These are phyloP conservation scores for Raja brachyura DNA, from an alignment of 2,113 vertebrate genomes.

Conservation along the genomic window DNA sequence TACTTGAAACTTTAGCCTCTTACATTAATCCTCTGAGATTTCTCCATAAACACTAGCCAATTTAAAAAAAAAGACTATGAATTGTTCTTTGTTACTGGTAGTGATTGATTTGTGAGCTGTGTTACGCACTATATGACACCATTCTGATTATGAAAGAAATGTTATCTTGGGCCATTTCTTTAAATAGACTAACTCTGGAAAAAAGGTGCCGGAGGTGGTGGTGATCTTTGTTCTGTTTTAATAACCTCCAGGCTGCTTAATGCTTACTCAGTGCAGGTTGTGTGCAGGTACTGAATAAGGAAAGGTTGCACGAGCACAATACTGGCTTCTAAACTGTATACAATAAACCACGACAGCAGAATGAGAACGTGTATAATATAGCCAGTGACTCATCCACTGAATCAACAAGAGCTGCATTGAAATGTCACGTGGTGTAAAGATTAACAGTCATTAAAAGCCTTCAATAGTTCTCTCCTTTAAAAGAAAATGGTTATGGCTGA, in stretches of 20 bases:
- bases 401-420: background rate
- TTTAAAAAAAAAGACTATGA: background rate
- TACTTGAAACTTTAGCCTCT: background rate
- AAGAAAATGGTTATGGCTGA: background rate
- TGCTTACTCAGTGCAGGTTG: background rate
- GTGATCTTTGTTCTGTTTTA: background rate
- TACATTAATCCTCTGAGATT: background rate
- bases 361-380: background rate
- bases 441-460: background rate
- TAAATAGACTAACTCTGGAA: conserved; percentile 20
- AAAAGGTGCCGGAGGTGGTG: background rate
- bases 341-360: background rate
- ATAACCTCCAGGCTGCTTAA: background rate
- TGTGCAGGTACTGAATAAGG: background rate
- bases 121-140: background rate
- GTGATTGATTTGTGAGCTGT: background rate
- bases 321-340: background rate
- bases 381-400: background rate
- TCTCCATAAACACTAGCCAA: background rate
- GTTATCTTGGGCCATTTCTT: background rate
- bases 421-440: background rate
- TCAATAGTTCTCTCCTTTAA: background rate
- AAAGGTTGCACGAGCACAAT: background rate
- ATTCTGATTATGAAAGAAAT: background rate
- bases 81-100: conserved; percentile 7